These are phyloP conservation scores for Pheosia tremula DNA, from an alignment of 2,888 invertebrate species.

Conservation along the genomic window DNA sequence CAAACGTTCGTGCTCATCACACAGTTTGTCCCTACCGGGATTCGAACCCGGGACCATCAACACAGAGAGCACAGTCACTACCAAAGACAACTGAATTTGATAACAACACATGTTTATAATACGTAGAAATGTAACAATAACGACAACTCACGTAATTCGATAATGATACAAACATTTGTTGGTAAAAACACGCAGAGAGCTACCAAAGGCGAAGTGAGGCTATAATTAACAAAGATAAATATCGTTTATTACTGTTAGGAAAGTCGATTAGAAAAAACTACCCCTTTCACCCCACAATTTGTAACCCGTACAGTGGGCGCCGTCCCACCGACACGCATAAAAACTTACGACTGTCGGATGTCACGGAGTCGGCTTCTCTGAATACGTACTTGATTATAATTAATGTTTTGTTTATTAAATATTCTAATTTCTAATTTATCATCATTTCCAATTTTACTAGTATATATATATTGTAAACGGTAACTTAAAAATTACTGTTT, in stretches of 20 bases:
- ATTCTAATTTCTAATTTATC: too few species aligned
- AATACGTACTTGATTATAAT: not conserved
- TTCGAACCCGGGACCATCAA: too few species aligned
- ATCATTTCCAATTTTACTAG: too few species aligned
- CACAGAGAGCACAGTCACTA: too few species aligned
- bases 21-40: too few species aligned
- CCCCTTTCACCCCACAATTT: constrained; percentile 85
- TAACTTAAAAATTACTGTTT: too few species aligned
- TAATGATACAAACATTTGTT: constrained; percentile 75
- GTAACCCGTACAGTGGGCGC: constrained; percentile 82
- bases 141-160: constrained; percentile 79
- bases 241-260: constrained; percentile 84
- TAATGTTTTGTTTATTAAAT: not conserved
- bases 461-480: too few species aligned
- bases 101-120: constrained; percentile 42
- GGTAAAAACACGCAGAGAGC: constrained; percentile 77
- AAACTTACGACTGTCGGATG: constrained; percentile 56
- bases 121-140: constrained; percentile 55
- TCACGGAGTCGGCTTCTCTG: constrained; percentile 53
- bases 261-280: constrained; percentile 85
- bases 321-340: constrained; percentile 70
- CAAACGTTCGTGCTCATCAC: too few species aligned
- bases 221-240: constrained; percentile 85
- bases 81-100: too few species aligned
- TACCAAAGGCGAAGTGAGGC: constrained; percentile 78